Conservation (phyloP, 2,888 invertebrate genomes). For the Drosophila algonquin region DNA sequence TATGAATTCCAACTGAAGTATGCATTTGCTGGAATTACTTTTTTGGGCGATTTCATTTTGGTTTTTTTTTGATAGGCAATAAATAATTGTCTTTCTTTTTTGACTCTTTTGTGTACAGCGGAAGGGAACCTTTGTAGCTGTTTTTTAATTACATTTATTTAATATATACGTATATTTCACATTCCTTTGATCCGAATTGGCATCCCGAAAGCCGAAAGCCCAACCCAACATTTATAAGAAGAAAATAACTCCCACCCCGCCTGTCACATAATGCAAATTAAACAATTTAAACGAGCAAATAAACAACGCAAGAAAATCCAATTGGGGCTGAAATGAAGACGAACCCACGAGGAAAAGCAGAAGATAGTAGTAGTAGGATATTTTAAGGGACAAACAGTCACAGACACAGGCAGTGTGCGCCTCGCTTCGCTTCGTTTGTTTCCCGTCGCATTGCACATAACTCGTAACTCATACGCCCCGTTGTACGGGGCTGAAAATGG, state of each 20-base stretch:
- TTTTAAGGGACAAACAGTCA: conserved; percentile 30
- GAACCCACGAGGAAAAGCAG: conserved; percentile 20
- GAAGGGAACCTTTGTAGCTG: not conserved
- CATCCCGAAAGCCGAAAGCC: not conserved
- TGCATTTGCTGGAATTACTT: conserved; percentile 9
- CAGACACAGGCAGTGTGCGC: conserved; percentile 1
- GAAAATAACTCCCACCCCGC: conserved; percentile 41
- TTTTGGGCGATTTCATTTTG: not conserved
- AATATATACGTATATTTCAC: not conserved
- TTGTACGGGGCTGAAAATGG: conserved; percentile 20
- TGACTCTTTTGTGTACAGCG: not conserved
- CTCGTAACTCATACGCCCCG: conserved; percentile 73
- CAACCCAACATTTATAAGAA: conserved; percentile 22
- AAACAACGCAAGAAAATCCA: conserved; percentile 58
- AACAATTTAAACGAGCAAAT: conserved; percentile 76
- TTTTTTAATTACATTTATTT: conserved; percentile 19
- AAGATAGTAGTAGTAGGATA: not conserved
- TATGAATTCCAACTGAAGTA: conserved; percentile 24
- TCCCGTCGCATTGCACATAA: conserved; percentile 69
- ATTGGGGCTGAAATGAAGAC: conserved; percentile 46
- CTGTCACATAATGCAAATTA: conserved; percentile 75
- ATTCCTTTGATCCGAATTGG: conserved; percentile 15
- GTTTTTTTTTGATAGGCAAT: not conserved
- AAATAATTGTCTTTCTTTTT: not conserved
- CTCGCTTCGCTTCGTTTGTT: conserved; percentile 37